Conservation (phyloP, 2,797 vertebrate genomes). For the Bucorvus abyssinicus region DNA sequence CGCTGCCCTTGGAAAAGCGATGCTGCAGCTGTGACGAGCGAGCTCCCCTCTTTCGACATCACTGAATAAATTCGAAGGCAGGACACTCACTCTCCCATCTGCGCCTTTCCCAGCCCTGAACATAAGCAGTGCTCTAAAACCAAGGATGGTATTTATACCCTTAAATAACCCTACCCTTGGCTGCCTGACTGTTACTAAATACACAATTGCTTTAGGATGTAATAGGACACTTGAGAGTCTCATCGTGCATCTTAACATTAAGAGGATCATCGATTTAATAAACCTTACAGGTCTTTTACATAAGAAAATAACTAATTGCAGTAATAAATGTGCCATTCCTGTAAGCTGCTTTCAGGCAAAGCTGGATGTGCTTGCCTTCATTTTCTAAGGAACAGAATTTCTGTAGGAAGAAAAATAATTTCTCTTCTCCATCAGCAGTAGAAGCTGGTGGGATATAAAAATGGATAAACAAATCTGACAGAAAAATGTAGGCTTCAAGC, state of each 20-base stretch:
- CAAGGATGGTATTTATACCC: background rate
- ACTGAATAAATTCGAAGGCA: background rate
- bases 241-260: background rate
- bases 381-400: constrained; percentile 40
- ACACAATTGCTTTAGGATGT: background rate
- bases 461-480: constrained; percentile 31
- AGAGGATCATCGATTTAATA: background rate
- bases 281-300: background rate
- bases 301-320: constrained; percentile 11
- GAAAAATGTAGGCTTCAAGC: constrained; percentile 28
- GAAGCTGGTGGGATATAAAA: constrained; percentile 39
- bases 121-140: background rate
- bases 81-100: background rate
- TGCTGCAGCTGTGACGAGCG: fast-evolving
- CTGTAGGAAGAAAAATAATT: constrained; percentile 25
- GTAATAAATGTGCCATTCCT: background rate
- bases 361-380: background rate
- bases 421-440: constrained; percentile 16
- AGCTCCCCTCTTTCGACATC: background rate
- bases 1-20: background rate
- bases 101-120: background rate
- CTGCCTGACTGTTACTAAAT: background rate
- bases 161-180: background rate
- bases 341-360: background rate
- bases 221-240: background rate